A percentile compares a stretch with the other conserved stretches of the same genome.
Evolutionary conservation across 2,113 vertebrate species (phyloP).

Genomic region (Furnarius figulus): DNA sequence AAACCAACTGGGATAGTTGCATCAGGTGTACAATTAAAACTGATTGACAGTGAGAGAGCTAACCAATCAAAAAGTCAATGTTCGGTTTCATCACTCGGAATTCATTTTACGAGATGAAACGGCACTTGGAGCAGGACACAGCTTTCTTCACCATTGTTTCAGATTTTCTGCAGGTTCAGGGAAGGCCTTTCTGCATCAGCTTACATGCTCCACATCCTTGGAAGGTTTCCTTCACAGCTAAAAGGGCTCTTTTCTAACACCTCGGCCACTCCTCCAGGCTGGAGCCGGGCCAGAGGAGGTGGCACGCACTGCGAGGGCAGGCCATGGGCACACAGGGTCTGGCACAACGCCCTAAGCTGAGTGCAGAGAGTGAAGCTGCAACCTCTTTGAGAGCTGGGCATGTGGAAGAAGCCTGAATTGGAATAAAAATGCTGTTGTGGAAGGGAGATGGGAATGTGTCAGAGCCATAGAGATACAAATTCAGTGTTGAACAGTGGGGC

Average conservation of each 20-base stretch:
- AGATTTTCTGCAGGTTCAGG: not conserved
- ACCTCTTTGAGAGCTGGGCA: not conserved
- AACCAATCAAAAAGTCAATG: not conserved
- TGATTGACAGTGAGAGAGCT: not conserved
- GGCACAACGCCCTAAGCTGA: not conserved
- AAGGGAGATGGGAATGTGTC: not conserved
- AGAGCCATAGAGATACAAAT: not conserved
- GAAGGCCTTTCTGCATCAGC: not conserved
- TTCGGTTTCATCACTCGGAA: not conserved
- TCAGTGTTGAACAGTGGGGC: not conserved
- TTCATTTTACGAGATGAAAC: not conserved
- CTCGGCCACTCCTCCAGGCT: not conserved
- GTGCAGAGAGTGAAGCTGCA: not conserved
- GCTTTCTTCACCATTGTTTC: not conserved
- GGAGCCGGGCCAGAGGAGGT: constrained; percentile 40
- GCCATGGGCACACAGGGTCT: not conserved
- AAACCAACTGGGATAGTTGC: not conserved
- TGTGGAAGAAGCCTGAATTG: not conserved
- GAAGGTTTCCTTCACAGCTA: constrained; percentile 2
- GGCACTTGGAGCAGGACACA: accelerated
- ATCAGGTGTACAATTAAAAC: not conserved
- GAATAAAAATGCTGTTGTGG: not conserved
- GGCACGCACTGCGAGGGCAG: not conserved
- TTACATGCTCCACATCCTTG: not conserved
- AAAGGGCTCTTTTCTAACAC: not conserved